Percentiles rank a stretch among this genome's conserved stretches.
phyloP scores from a whole-genome alignment of 2,888 invertebrate species.

The Plebejus melissa region DNA sequence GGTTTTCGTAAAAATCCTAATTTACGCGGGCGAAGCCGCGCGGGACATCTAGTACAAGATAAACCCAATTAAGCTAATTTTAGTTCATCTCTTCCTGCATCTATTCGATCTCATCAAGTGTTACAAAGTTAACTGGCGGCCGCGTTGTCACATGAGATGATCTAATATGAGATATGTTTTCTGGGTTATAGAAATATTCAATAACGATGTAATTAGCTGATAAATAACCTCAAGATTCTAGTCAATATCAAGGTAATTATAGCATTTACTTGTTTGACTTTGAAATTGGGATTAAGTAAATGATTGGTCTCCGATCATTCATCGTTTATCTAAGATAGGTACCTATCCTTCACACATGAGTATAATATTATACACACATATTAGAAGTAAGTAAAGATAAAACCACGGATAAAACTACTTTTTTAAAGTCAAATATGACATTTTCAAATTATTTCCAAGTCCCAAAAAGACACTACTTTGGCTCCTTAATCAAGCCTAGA shows the following conservation, averaged over 20 bases:
- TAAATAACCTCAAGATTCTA: neutral
- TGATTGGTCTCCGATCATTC: neutral
- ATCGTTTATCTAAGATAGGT: too few species aligned
- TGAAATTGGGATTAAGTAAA: neutral
- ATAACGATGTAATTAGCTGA: neutral
- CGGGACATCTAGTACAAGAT: neutral
- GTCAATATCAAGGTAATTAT: neutral
- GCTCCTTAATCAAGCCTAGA: too few species aligned
- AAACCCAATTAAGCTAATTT: constrained; percentile 33
- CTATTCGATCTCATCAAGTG: constrained; percentile 34
- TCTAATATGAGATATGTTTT: constrained; percentile 12
- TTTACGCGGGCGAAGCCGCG: too few species aligned
- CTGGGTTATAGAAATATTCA: constrained; percentile 2
- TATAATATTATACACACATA: too few species aligned
- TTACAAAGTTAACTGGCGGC: constrained; percentile 26
- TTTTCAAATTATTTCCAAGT: too few species aligned
- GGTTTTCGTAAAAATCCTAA: too few species aligned
- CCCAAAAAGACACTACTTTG: too few species aligned
- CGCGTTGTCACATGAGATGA: constrained; percentile 8
- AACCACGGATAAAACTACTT: too few species aligned
- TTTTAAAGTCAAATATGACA: too few species aligned
- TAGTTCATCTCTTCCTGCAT: constrained; percentile 32
- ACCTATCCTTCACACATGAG: too few species aligned
- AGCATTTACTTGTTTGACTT: neutral
- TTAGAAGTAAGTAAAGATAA: too few species aligned